Conservation (phyloP, 1,140 invertebrate genomes). For the Sogatella furcifera region DNA sequence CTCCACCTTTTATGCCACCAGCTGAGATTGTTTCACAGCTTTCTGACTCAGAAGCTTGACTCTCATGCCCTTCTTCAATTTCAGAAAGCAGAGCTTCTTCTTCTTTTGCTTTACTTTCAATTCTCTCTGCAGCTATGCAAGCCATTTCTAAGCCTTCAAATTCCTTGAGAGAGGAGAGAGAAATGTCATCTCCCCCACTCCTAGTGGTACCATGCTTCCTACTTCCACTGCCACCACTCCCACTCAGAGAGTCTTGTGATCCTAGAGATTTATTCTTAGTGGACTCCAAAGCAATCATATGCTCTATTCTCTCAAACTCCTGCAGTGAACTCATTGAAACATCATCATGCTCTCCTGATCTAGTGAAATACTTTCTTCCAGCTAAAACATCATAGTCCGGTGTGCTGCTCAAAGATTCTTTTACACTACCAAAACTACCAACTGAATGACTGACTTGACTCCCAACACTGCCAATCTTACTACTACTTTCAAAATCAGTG, state of each 20-base stretch:
- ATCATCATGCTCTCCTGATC: constrained; percentile 77
- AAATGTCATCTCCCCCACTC: constrained; percentile 81
- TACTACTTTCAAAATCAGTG: constrained; percentile 70
- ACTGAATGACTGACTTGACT: constrained; percentile 65
- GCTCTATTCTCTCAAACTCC: constrained; percentile 87
- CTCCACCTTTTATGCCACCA: constrained; percentile 35
- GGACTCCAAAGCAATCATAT: constrained; percentile 56
- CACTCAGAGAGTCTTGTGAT: constrained; percentile 58
- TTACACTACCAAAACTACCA: constrained; percentile 62
- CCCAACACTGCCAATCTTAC: constrained; percentile 63
- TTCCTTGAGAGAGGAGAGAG: constrained; percentile 84
- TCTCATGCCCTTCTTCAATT: constrained; percentile 55
- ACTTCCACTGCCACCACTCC: constrained; percentile 48
- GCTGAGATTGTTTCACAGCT: constrained; percentile 55
- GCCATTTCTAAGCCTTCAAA: constrained; percentile 87
- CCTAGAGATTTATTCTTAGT: constrained; percentile 45
- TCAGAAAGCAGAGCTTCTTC: constrained; percentile 65
- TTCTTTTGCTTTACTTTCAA: constrained; percentile 72
- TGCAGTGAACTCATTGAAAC: constrained; percentile 83
- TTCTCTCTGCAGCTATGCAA: constrained; percentile 68
- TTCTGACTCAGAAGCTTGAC: constrained; percentile 49
- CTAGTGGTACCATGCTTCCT: constrained; percentile 47
- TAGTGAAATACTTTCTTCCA: constrained; percentile 63
- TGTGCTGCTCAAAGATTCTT: constrained; percentile 64
- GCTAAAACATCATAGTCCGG: constrained; percentile 77